Evolutionary conservation across 2,113 vertebrate genomes (phyloP).

Genomic region (mouse (Mus musculus)): GRCm39 chr4:149583001-149583500

Average conservation of each 20-base stretch:
- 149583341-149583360: too few relatives aligned
- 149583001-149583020: background rate
- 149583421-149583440: too few relatives aligned
- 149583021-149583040: background rate
- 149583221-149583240: background rate
- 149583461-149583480: background rate
- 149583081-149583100: background rate
- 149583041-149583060: background rate
- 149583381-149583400: too few relatives aligned
- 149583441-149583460: background rate
- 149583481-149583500: background rate
- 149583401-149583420: too few relatives aligned
- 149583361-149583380: too few relatives aligned
- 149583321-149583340: background rate
- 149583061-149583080: background rate
- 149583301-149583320: background rate
- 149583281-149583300: background rate
- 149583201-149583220: conserved; percentile 29
- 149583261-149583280: background rate
- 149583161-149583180: background rate
- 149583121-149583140: conserved; percentile 9
- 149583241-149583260: background rate
- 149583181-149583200: background rate
- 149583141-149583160: conserved; percentile 28
- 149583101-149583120: conserved; percentile 45